Percentiles rank a stretch among this genome's conserved stretches.
These are phyloP conservation scores for Felis chaus DNA, from an alignment of 2,113 vertebrate genomes.

Conservation along the genomic window DNA sequence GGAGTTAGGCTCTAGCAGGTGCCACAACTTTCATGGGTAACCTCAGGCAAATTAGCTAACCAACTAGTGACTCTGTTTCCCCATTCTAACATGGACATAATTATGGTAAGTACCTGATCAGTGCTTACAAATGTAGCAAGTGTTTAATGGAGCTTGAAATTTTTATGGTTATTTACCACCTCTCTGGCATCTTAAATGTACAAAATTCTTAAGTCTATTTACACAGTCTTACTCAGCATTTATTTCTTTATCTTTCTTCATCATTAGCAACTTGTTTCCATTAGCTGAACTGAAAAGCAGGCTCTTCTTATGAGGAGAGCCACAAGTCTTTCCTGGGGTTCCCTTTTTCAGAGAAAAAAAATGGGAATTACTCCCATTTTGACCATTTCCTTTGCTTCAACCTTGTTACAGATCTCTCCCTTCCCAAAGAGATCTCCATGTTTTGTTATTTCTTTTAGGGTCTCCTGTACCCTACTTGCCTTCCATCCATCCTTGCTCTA, in stretches of 20 bases:
- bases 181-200: background rate
- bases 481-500: background rate
- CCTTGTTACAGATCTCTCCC: background rate
- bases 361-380: rapidly evolving
- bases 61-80: background rate
- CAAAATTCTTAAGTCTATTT: background rate
- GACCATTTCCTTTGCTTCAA: background rate
- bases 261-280: background rate
- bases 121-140: rapidly evolving
- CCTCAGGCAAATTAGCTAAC: background rate
- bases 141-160: background rate
- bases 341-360: background rate
- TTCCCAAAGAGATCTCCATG: background rate
- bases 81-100: background rate
- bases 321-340: background rate
- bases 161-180: background rate
- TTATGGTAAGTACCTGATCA: background rate
- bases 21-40: rapidly evolving
- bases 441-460: background rate
- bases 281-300: background rate
- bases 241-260: background rate
- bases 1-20: background rate
- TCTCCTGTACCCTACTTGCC: rapidly evolving
- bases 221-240: background rate
- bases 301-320: background rate